Conservation (phyloP, 2,888 invertebrate species). For the Acanthopleura granulata region DNA sequence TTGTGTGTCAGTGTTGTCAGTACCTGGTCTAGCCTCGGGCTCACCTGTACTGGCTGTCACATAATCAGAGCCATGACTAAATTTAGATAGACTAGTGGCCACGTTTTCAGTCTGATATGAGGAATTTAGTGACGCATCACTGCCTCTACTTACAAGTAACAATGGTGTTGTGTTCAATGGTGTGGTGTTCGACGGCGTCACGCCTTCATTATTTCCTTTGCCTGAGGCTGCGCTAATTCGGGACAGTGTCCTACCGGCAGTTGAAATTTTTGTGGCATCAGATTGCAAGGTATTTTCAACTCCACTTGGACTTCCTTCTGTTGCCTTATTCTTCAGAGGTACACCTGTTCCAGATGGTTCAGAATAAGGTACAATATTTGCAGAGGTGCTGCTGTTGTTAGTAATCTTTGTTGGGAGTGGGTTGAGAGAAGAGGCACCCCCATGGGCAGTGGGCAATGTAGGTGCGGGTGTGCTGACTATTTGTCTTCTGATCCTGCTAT, state of each 20-base stretch:
- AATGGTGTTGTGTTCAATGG: neutral
- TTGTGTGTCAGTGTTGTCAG: neutral
- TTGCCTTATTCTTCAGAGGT: too few species aligned
- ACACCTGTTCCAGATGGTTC: too few species aligned
- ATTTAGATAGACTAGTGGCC: neutral
- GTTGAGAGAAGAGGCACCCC: too few species aligned
- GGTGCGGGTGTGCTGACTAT: too few species aligned
- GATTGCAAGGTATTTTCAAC: neutral
- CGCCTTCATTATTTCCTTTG: neutral
- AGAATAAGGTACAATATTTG: too few species aligned
- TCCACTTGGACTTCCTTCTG: neutral
- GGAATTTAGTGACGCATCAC: slow-evolving; percentile 1
- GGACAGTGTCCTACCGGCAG: neutral
- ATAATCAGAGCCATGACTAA: neutral
- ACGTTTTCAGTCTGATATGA: neutral
- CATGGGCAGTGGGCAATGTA: too few species aligned
- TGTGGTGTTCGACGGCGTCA: neutral
- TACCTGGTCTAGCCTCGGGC: neutral
- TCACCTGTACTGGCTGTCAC: neutral
- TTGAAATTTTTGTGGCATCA: neutral
- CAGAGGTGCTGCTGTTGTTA: too few species aligned
- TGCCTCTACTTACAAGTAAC: neutral
- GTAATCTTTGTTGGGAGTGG: too few species aligned
- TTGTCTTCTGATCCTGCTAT: too few species aligned
- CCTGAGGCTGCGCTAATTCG: slow-evolving; percentile 2